Conservation (phyloP, 2,888 invertebrate species). For the Caenorhabditis sp. region DNA sequence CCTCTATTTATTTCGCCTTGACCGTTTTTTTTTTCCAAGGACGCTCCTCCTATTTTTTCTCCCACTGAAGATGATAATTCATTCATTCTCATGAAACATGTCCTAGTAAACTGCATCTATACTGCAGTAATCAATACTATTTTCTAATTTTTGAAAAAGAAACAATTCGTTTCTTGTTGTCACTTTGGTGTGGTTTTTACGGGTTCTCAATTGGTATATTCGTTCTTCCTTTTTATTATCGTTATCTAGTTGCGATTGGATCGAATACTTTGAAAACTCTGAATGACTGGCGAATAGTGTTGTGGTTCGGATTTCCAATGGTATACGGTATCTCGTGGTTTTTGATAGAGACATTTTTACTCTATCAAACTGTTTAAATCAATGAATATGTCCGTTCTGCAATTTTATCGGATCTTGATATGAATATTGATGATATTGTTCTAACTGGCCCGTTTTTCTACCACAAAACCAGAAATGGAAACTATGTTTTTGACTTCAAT, state of each 20-base stretch:
- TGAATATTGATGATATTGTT: conserved; percentile 13
- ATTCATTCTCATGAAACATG: too few species aligned
- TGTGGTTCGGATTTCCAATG: conserved; percentile 12
- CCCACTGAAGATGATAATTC: too few species aligned
- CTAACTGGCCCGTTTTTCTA: conserved; percentile 10
- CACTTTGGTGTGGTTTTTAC: conserved; percentile 10
- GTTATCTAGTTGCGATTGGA: conserved; percentile 14
- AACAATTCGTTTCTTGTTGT: conserved; percentile 5
- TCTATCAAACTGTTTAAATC: conserved; percentile 6
- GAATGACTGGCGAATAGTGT: conserved; percentile 1
- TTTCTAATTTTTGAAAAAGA: conserved; percentile 2
- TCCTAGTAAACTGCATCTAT: too few species aligned
- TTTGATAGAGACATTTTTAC: conserved; percentile 2
- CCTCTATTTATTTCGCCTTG: too few species aligned
- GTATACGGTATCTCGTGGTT: conserved; percentile 4
- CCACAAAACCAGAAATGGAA: conserved; percentile 7
- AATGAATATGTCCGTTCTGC: conserved; percentile 11
- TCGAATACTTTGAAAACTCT: conserved; percentile 6
- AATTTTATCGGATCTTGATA: conserved; percentile 1
- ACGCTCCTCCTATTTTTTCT: too few species aligned
- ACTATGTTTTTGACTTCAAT: background rate
- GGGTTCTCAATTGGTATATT: conserved; percentile 17
- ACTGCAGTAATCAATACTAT: too few species aligned
- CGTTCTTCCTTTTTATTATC: conserved; percentile 15
- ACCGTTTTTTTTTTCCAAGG: too few species aligned